Percentiles rank a stretch among this genome's conserved stretches.
Evolutionary conservation across 2,888 invertebrate species (phyloP).

Genomic region (Caenorhabditis sp.): DNA sequence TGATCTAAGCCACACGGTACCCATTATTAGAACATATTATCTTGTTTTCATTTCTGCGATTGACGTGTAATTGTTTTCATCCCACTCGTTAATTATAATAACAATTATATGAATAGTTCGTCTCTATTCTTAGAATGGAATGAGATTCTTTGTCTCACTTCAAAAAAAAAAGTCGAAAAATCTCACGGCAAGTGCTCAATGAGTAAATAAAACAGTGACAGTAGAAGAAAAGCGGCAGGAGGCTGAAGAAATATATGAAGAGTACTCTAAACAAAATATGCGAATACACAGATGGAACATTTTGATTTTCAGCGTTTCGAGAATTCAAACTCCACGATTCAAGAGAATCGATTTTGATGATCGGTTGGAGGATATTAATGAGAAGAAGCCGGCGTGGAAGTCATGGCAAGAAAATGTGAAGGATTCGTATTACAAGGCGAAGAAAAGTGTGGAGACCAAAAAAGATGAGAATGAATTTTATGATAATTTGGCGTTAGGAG

Average conservation of each 20-base stretch:
- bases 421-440: conserved; percentile 65
- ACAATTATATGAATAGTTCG: neutral
- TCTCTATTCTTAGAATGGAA: neutral
- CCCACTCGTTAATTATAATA: too few species aligned
- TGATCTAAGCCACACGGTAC: too few species aligned
- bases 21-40: too few species aligned
- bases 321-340: conserved; percentile 39
- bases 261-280: too few species aligned
- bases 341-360: conserved; percentile 67
- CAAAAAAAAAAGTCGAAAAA: neutral
- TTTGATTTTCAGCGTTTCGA: conserved; percentile 13
- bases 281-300: neutral
- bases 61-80: too few species aligned
- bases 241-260: too few species aligned
- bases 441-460: conserved; percentile 57
- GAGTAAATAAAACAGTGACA: too few species aligned
- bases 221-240: too few species aligned
- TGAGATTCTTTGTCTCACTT: neutral
- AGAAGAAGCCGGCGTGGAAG: conserved; percentile 66
- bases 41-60: too few species aligned
- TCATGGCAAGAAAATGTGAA: conserved; percentile 64
- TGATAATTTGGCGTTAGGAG: conserved; percentile 49
- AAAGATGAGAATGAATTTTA: conserved; percentile 63
- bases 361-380: conserved; percentile 53
- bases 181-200: too few species aligned